Evolutionary conservation across 2,888 invertebrate genomes (phyloP), one percentile per base, ranked within the genome.

Genomic region (Himalopsyche tibetana): DNA sequence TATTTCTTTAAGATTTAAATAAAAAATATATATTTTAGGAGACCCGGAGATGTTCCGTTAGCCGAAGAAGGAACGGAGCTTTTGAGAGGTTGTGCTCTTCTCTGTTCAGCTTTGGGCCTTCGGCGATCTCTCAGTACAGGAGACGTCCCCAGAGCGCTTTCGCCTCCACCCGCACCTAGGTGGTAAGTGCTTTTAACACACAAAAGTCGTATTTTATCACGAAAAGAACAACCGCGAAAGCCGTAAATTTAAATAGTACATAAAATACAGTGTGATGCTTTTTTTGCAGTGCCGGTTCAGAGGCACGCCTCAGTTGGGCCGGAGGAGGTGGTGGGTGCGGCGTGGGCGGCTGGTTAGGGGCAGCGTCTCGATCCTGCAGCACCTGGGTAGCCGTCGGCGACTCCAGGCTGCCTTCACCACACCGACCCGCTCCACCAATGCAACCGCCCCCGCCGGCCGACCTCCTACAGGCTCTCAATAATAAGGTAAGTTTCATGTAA

Each of bases 351-450:
- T 0, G 91, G 91, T 0, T 87, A 85, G 82, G 87, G 36, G 93
- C 94, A 86, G 93, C 94, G 36, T 95, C 94, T 12, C 93, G 97
- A 5, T 97, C 97, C 0, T 97, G 97, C 91, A 96, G 96, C 88
- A 97, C 97, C 0, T 97, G 97, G 97, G 97, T 97, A 0, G 97
- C 96, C 89, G 97, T 97, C 4, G 97, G 97, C 0, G 96, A 96
- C 0, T 97, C 97, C 0, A 97, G 97, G 90, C 91, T 97, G 89
- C 97, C 97, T 1, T 97, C 97, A 1, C 97, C 97, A 0, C 97
- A 97, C 90, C 90, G 92, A 74, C 88, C 92, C 81, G 91, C 91
- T 0, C 91, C 92, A 1, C 90, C 91, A 51, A 91, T 96, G 88
- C 94, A 96, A 74, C 95, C 96, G 55, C 93, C 94, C 87, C 96